phyloP scores from a whole-genome alignment of 1,140 invertebrate species.

The Drosophila nasuta region DNA sequence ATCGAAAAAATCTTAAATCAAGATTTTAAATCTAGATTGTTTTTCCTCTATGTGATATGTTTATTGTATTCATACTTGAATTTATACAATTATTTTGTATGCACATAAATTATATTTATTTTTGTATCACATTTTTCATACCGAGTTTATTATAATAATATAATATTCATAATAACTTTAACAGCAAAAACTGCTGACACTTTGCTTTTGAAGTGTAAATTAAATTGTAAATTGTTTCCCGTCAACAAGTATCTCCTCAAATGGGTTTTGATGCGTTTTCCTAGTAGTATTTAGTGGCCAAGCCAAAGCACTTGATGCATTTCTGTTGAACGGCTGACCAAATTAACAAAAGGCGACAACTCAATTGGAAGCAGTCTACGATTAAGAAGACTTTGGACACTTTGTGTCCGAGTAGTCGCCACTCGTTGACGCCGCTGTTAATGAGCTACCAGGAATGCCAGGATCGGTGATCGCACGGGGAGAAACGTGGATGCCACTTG shows the following conservation, averaged over 20 bases:
- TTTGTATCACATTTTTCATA: no score
- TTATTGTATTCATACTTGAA: no score
- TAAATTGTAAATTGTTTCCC: constrained; percentile 5
- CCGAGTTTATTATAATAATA: no score
- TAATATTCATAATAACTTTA: no score
- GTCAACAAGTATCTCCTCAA: neutral
- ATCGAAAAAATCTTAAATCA: no score
- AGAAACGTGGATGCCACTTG: constrained; percentile 50
- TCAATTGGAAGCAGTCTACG: constrained; percentile 16
- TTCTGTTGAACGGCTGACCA: constrained; percentile 15
- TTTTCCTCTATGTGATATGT: no score
- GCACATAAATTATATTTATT: no score
- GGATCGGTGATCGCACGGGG: neutral
- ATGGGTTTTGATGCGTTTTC: constrained; percentile 27
- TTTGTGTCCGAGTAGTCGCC: constrained; percentile 28
- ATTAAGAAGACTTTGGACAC: neutral
- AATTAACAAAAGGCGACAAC: neutral
- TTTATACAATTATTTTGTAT: no score
- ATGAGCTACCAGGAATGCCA: constrained; percentile 61
- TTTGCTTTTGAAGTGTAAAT: neutral
- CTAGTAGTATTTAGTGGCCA: constrained; percentile 18
- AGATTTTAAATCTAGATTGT: no score
- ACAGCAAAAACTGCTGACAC: no score
- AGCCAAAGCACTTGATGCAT: neutral
- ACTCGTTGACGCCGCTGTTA: constrained; percentile 68